Evolutionary conservation across 2,113 vertebrate species (phyloP).

Genomic region (Mus pahari): DNA sequence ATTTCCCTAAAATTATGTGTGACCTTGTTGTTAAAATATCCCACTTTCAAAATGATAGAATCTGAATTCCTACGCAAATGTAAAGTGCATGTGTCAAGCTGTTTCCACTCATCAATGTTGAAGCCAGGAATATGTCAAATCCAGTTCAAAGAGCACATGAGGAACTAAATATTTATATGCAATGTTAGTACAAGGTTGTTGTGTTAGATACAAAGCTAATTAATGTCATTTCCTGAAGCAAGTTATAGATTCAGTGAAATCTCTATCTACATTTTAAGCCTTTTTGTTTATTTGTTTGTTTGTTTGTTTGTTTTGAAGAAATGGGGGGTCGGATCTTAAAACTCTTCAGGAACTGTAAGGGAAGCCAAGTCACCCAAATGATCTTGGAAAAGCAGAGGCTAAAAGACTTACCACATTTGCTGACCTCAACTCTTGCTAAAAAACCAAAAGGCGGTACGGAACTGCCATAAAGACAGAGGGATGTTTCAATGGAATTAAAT

Average conservation of each 20-base stretch:
- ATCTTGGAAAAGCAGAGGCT: background rate
- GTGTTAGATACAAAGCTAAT: conserved; percentile 10
- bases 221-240: conserved; percentile 36
- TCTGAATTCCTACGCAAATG: conserved; percentile 23
- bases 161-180: conserved; percentile 13
- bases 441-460: background rate
- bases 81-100: conserved; percentile 33
- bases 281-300: background rate
- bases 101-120: conserved; percentile 36
- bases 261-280: background rate
- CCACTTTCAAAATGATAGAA: conserved; percentile 40
- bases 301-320: background rate
- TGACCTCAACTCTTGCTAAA: background rate
- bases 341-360: background rate
- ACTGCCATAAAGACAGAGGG: background rate
- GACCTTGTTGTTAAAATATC: background rate
- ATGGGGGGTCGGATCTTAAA: background rate
- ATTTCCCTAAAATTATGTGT: background rate
- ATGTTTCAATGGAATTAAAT: background rate
- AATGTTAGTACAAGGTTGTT: background rate
- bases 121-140: conserved; percentile 47
- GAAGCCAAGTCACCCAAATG: background rate
- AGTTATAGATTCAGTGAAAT: background rate
- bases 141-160: conserved; percentile 18
- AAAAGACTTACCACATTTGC: background rate